Conservation (phyloP, 1,140 invertebrate genomes). For the Tribolium madens region DNA sequence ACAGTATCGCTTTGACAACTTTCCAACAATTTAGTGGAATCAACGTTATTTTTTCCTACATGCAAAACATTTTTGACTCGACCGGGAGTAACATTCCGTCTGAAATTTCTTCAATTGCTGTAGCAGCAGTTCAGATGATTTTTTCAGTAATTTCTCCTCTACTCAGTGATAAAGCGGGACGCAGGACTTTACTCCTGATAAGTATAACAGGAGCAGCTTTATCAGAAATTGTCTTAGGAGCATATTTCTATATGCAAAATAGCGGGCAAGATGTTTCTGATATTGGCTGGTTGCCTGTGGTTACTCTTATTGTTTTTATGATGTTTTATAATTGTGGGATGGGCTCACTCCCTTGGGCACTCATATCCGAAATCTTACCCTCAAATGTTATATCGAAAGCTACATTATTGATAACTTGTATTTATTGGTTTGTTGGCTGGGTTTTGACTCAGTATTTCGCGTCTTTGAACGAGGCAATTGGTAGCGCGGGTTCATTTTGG, state of each 20-base stretch:
- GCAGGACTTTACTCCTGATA: constrained; percentile 8
- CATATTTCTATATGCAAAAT: constrained; percentile 24
- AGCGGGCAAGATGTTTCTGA: background rate
- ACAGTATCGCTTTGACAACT: background rate
- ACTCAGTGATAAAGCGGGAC: background rate
- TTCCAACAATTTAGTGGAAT: constrained; percentile 23
- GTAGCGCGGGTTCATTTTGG: constrained; percentile 70
- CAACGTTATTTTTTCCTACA: constrained; percentile 19
- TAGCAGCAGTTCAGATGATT: background rate
- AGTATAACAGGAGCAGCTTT: background rate
- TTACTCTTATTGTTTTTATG: constrained; percentile 27
- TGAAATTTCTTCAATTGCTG: constrained; percentile 18
- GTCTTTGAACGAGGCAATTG: constrained; percentile 70
- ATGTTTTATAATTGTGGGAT: constrained; percentile 39
- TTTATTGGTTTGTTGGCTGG: constrained; percentile 83
- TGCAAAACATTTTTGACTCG: constrained; percentile 24
- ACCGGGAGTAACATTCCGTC: constrained; percentile 1
- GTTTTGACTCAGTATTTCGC: constrained; percentile 81
- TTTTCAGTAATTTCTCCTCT: constrained; percentile 4
- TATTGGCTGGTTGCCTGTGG: constrained; percentile 29
- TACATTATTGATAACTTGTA: constrained; percentile 77
- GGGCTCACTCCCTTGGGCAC: constrained; percentile 68
- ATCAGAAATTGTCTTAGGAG: background rate
- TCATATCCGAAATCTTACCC: constrained; percentile 85
- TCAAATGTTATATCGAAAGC: constrained; percentile 79